phyloP scores from a whole-genome alignment of 2,888 invertebrate species.

The Callosobruchus maculatus region DNA sequence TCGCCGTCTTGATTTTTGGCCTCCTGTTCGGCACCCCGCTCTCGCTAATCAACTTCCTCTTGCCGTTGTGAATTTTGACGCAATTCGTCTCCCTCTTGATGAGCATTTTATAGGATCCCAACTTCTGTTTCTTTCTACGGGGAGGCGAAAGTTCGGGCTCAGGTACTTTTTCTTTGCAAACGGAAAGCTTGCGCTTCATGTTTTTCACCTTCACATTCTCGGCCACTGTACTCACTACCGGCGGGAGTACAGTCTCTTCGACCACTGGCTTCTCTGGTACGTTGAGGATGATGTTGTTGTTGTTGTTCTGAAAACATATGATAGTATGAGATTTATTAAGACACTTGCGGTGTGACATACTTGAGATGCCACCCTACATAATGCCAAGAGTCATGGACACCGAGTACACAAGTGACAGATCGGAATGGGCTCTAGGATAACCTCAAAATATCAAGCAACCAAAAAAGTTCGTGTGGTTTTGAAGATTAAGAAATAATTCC shows the following conservation, averaged over 20 bases:
- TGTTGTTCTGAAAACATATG: not conserved
- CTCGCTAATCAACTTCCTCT: slow-evolving; percentile 49
- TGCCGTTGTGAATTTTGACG: slow-evolving; percentile 48
- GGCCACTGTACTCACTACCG: slow-evolving; percentile 43
- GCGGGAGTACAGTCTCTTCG: slow-evolving; percentile 32
- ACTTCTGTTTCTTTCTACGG: slow-evolving; percentile 35
- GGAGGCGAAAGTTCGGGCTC: slow-evolving; percentile 25
- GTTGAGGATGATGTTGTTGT: not conserved
- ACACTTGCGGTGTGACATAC: too few species aligned
- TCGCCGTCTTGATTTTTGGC: slow-evolving; percentile 36
- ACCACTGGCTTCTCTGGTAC: slow-evolving; percentile 2
- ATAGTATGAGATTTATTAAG: too few species aligned
- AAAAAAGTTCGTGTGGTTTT: too few species aligned
- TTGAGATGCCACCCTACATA: too few species aligned
- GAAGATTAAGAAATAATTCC: too few species aligned
- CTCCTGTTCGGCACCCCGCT: slow-evolving; percentile 36
- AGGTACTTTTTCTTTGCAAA: slow-evolving; percentile 29
- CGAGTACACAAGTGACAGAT: too few species aligned
- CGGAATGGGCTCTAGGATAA: too few species aligned
- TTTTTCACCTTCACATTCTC: slow-evolving; percentile 49
- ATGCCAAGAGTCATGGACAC: too few species aligned
- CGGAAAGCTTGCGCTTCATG: slow-evolving; percentile 52
- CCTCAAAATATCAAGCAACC: too few species aligned
- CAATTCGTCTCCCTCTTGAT: slow-evolving; percentile 51
- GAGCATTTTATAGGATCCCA: slow-evolving; percentile 47